Conservation (phyloP, 2,888 invertebrate genomes). For the Synergus itoensis region DNA sequence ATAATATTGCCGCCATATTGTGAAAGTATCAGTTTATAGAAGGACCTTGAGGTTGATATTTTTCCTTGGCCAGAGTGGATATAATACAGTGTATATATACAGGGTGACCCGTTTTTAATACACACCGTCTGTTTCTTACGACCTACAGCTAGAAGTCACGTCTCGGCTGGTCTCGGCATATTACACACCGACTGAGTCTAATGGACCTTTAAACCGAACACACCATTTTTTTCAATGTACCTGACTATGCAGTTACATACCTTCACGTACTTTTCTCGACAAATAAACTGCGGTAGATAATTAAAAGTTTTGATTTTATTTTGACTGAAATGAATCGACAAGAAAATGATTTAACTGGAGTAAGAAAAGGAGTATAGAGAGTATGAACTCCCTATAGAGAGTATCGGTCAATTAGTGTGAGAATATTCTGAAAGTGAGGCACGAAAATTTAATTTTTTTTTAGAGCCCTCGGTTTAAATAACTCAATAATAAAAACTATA, state of each 20-base stretch:
- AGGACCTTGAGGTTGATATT: neutral
- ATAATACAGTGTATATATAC: conserved; percentile 46
- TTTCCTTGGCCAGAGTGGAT: conserved; percentile 34
- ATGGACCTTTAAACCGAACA: conserved; percentile 66
- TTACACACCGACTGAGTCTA: conserved; percentile 62
- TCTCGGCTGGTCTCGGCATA: conserved; percentile 66
- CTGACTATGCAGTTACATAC: neutral
- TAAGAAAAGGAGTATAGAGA: too few relatives aligned
- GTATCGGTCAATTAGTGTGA: neutral
- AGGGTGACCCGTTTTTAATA: conserved; percentile 66
- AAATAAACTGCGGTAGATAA: conserved; percentile 20
- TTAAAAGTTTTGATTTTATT: neutral
- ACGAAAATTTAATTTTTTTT: neutral
- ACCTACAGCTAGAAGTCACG: conserved; percentile 61
- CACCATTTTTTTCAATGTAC: conserved; percentile 51
- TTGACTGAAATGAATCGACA: neutral
- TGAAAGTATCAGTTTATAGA: conserved; percentile 2
- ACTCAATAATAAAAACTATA: conserved; percentile 18
- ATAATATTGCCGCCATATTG: neutral
- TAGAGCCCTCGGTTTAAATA: conserved; percentile 1
- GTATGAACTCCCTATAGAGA: too few relatives aligned
- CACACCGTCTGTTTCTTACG: conserved; percentile 70
- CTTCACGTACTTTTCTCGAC: neutral
- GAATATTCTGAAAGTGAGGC: conserved; percentile 6
- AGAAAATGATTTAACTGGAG: neutral